Conservation (phyloP, 1,140 invertebrate species). For the Acromyrmex echinatior region DNA sequence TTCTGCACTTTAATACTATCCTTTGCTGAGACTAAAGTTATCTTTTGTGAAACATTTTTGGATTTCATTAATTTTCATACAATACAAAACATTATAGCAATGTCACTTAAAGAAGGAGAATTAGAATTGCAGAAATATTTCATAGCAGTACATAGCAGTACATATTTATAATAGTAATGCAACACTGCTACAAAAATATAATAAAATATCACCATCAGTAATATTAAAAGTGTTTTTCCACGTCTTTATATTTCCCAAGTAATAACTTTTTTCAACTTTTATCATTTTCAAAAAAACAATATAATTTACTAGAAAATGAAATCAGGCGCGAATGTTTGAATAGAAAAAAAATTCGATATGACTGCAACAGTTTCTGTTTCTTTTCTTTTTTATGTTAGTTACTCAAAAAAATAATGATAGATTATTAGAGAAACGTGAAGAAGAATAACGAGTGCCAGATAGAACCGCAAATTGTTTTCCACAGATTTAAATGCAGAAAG, state of each 20-base stretch:
- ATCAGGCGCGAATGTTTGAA: background rate
- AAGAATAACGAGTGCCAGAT: slow-evolving; percentile 45
- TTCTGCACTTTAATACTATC: background rate
- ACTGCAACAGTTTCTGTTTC: slow-evolving; percentile 72
- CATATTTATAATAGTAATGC: background rate
- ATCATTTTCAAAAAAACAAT: background rate
- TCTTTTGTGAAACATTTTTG: background rate
- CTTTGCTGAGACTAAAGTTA: background rate
- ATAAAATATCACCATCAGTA: background rate
- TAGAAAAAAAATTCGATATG: slow-evolving; percentile 72
- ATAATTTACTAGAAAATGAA: slow-evolving; percentile 3
- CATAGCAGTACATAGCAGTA: background rate
- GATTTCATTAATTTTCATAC: background rate
- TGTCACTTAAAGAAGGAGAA: background rate
- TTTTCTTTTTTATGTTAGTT: slow-evolving; percentile 58
- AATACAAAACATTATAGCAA: background rate
- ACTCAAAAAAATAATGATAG: slow-evolving; percentile 26
- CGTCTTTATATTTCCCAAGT: background rate
- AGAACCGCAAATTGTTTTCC: slow-evolving; percentile 49
- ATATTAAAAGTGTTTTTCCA: background rate
- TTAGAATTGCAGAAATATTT: background rate
- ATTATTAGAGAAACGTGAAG: background rate
- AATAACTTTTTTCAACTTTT: background rate
- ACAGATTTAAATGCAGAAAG: slow-evolving; percentile 69
- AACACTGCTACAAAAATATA: background rate